Percentiles rank a stretch among this genome's conserved stretches.
phyloP scores from a whole-genome alignment of 2,888 invertebrate species.

The Phortica okadai region DNA sequence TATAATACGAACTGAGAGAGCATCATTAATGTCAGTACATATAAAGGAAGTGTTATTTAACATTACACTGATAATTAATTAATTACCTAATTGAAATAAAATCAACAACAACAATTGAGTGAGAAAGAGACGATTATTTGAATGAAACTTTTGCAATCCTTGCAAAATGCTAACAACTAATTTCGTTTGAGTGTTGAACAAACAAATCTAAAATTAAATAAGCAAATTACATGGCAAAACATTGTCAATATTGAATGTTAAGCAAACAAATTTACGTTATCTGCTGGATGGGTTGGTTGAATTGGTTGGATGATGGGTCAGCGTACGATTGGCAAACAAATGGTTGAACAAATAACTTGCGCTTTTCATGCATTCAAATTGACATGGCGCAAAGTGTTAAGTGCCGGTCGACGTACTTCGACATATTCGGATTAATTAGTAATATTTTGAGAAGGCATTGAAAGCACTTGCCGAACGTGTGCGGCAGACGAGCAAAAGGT shows the following conservation, averaged over 20 bases:
- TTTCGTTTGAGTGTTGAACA: background rate
- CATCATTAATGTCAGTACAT: no score
- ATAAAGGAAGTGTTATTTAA: no score
- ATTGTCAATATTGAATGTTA: background rate
- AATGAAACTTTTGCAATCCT: background rate
- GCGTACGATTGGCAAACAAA: background rate
- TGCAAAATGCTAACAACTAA: constrained; percentile 1
- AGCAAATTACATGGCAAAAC: constrained; percentile 6
- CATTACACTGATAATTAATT: no score
- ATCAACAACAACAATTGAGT: no score
- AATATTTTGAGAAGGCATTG: background rate
- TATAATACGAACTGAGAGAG: no score
- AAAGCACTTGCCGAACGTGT: background rate
- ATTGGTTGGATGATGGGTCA: no score
- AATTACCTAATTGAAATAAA: no score
- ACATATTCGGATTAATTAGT: background rate
- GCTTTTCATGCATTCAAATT: constrained; percentile 10
- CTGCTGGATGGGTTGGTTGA: background rate
- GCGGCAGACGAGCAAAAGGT: background rate
- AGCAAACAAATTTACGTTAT: background rate
- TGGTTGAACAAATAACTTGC: background rate
- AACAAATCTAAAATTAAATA: background rate
- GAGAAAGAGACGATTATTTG: background rate
- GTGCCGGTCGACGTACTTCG: background rate
- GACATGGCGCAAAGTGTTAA: background rate